These are phyloP conservation scores for Picathartes gymnocephalus DNA, from an alignment of 2,113 vertebrate genomes.

Conservation along the genomic window DNA sequence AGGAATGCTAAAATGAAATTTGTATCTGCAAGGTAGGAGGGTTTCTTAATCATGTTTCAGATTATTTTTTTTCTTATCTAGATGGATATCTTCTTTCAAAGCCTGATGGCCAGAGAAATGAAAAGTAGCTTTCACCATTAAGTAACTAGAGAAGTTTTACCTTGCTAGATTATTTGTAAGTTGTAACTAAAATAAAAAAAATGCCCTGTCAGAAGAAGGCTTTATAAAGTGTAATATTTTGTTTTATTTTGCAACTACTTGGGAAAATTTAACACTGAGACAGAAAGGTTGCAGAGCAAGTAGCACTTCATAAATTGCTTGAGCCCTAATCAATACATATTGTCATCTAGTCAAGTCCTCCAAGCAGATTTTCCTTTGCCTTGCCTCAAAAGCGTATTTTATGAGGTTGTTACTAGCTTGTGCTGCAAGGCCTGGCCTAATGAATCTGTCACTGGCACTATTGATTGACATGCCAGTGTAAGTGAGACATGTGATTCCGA, in stretches of 20 bases:
- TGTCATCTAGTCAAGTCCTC: conserved; percentile 76
- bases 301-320: conserved; percentile 80
- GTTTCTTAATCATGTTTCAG: conserved; percentile 30
- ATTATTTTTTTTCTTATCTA: conserved; percentile 1
- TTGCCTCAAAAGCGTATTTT: conserved; percentile 79
- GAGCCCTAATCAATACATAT: conserved; percentile 82
- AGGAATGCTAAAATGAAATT: conserved; percentile 38
- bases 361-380: conserved; percentile 69
- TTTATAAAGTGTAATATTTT: conserved; percentile 70
- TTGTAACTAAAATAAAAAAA: conserved; percentile 54
- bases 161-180: conserved; percentile 60
- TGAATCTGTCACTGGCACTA: conserved; percentile 86
- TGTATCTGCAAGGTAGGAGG: background rate
- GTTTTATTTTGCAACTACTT: conserved; percentile 73
- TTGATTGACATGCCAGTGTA: conserved; percentile 87
- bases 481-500: conserved; percentile 91
- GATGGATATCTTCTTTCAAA: conserved; percentile 53
- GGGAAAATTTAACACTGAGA: conserved; percentile 74
- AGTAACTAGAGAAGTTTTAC: conserved; percentile 62
- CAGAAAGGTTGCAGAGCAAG: conserved; percentile 73
- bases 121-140: conserved; percentile 51
- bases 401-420: conserved; percentile 81
- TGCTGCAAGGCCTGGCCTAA: conserved; percentile 82
- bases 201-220: conserved; percentile 45
- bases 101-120: conserved; percentile 42